Conservation (phyloP, 2,113 vertebrate species). For the Nothocercus julius region DNA sequence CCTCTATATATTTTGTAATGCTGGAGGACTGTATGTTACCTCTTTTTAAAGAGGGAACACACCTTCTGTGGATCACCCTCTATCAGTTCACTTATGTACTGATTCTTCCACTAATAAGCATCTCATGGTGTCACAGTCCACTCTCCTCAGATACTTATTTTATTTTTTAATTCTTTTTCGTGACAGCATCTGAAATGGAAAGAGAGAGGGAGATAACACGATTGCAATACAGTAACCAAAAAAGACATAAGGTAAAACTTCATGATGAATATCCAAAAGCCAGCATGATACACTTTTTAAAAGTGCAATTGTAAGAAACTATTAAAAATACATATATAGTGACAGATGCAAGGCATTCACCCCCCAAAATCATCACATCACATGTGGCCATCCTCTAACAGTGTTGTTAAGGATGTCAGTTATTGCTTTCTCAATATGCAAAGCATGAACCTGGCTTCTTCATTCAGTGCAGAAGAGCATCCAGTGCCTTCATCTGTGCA, state of each 20-base stretch:
- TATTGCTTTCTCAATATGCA: not conserved
- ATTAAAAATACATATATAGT: not conserved
- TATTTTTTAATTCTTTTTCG: too few species aligned
- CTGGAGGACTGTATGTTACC: not conserved
- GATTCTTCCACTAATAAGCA: not conserved
- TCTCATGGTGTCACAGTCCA: accelerated
- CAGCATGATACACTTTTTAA: not conserved
- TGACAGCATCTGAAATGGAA: not conserved
- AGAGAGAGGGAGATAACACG: not conserved
- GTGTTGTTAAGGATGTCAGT: not conserved
- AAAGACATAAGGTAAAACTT: not conserved
- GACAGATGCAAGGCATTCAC: not conserved
- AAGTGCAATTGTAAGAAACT: not conserved
- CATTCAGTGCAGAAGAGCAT: not conserved
- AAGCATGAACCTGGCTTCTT: not conserved
- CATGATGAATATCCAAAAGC: not conserved
- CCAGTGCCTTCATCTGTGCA: not conserved
- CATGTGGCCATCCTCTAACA: not conserved
- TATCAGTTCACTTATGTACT: not conserved
- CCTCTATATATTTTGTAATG: not conserved
- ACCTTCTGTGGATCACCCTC: not conserved
- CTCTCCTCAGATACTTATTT: not conserved
- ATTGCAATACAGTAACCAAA: not conserved
- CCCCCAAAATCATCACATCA: not conserved
- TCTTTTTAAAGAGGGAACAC: not conserved